Evolutionary conservation across 2,113 vertebrate genomes (phyloP).

Genomic region (Oenanthe oenanthe): DNA sequence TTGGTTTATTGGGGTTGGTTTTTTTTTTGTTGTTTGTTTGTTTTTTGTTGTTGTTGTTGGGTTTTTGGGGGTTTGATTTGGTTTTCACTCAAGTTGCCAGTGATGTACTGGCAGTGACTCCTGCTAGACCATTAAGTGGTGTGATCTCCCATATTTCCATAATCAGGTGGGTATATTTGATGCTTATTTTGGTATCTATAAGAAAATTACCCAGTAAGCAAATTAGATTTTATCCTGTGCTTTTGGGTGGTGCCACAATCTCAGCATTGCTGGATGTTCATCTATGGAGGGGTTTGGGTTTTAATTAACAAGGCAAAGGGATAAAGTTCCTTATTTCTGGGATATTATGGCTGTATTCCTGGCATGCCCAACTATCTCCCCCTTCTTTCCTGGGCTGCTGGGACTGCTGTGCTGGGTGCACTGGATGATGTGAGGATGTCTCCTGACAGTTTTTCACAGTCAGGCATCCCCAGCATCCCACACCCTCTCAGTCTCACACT

Average conservation of each 20-base stretch:
- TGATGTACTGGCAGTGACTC: constrained; percentile 15
- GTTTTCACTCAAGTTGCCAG: not conserved
- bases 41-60: not conserved
- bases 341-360: not conserved
- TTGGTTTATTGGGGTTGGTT: not conserved
- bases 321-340: not conserved
- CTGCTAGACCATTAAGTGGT: not conserved
- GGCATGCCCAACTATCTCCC: not conserved
- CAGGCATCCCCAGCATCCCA: not conserved
- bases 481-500: not conserved
- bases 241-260: not conserved
- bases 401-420: not conserved
- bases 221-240: not conserved
- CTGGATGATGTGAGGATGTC: not conserved
- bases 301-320: not conserved
- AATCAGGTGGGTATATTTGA: not conserved
- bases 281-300: not conserved
- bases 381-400: not conserved
- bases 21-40: not conserved
- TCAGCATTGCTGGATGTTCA: rapidly evolving
- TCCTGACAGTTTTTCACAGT: not conserved
- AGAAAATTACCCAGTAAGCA: not conserved
- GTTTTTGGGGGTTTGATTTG: not conserved
- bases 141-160: not conserved
- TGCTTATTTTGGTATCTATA: rapidly evolving